A percentile compares a stretch with the other conserved stretches of the same genome.
Evolutionary conservation across 2,888 invertebrate genomes (phyloP).

Genomic region (Andricus curvator): DNA sequence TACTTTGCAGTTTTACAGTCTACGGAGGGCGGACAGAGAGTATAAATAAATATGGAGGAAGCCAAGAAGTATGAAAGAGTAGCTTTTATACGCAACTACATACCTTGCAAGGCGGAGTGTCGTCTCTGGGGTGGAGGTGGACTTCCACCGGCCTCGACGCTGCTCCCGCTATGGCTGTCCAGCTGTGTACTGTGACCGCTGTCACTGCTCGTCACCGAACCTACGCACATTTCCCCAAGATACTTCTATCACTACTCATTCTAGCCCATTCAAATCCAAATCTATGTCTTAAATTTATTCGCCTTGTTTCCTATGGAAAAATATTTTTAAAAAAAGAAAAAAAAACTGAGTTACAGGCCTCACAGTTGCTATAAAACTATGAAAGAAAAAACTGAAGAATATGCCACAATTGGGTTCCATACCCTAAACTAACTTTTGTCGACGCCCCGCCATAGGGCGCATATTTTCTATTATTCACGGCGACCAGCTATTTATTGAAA

Average conservation of each 20-base stretch:
- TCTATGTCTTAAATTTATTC: not conserved
- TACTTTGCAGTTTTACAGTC: slow-evolving; percentile 5
- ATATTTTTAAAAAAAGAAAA: not conserved
- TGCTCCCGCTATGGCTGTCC: slow-evolving; percentile 83
- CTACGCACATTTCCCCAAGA: slow-evolving; percentile 79
- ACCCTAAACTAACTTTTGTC: no score
- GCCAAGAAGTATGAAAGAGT: slow-evolving; percentile 3
- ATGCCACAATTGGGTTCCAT: no score
- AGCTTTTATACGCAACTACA: slow-evolving; percentile 46
- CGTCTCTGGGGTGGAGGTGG: slow-evolving; percentile 80
- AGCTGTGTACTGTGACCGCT: slow-evolving; percentile 91
- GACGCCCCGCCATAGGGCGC: no score
- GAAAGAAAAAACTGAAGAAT: not conserved
- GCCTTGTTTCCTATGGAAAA: not conserved
- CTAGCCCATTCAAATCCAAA: slow-evolving; percentile 50
- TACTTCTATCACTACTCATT: slow-evolving; percentile 75
- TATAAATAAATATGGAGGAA: slow-evolving; percentile 6
- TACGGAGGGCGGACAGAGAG: slow-evolving; percentile 11
- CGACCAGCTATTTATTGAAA: no score
- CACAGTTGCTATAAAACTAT: not conserved
- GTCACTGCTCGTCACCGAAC: slow-evolving; percentile 95
- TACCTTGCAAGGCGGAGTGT: slow-evolving; percentile 79
- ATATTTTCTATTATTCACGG: no score
- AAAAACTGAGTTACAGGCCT: not conserved
- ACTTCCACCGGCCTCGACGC: slow-evolving; percentile 79